These are phyloP conservation scores for Clarias gariepinus DNA, from an alignment of 2,113 vertebrate species.

Conservation along the genomic window DNA sequence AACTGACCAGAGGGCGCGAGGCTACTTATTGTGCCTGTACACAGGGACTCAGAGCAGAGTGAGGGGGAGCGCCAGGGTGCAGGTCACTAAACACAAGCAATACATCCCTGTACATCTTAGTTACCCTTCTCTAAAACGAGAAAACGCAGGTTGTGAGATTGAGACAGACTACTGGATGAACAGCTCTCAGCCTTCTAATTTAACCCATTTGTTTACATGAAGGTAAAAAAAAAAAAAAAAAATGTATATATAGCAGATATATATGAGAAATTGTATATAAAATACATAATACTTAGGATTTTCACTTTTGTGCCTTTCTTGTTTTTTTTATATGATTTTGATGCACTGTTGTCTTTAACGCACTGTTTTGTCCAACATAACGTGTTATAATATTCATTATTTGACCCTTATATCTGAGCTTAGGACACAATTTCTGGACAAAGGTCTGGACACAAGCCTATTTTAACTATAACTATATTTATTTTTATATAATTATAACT, in stretches of 20 bases:
- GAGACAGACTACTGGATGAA: neutral
- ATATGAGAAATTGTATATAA: neutral
- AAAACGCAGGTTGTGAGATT: neutral
- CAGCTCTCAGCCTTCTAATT: neutral
- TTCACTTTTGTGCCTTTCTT: neutral
- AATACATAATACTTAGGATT: neutral
- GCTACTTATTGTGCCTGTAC: slow-evolving; percentile 38
- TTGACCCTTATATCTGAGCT: neutral
- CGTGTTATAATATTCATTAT: neutral
- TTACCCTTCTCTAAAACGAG: neutral
- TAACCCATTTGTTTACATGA: neutral
- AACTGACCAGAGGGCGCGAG: slow-evolving; percentile 42
- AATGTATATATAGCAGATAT: no score
- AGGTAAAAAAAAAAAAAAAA: neutral
- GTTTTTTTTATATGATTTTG: neutral
- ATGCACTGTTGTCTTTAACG: neutral
- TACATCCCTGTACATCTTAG: neutral
- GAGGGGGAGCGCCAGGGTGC: neutral
- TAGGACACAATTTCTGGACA: no score
- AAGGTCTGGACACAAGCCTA: no score
- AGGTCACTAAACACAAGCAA: slow-evolving; percentile 37
- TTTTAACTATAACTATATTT: neutral
- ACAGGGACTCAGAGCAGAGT: slow-evolving; percentile 4
- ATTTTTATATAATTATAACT: neutral
- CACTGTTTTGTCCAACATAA: neutral